These are phyloP conservation scores for Lipophrys pholis DNA, from an alignment of 2,113 vertebrate genomes.

Conservation along the genomic window DNA sequence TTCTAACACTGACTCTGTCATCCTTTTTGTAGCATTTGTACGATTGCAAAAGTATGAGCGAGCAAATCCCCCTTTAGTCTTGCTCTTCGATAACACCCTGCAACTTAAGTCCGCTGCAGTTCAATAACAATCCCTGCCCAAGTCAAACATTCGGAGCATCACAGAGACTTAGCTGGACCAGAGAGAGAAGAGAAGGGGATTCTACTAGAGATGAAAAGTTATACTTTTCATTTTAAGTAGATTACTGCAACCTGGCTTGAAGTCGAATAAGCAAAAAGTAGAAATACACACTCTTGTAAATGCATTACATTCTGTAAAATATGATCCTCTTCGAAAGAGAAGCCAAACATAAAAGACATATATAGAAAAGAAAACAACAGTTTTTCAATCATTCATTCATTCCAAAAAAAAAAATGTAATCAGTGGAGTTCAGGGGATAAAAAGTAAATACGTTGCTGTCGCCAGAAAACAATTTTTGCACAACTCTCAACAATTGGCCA, in stretches of 20 bases:
- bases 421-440: no score
- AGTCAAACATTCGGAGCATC: constrained; percentile 25
- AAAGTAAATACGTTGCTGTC: no score
- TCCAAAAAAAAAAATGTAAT: no score
- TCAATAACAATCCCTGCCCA: constrained; percentile 26
- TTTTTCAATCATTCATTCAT: no score
- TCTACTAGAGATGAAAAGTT: constrained; percentile 1
- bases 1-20: background rate
- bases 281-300: background rate
- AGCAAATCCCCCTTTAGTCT: constrained; percentile 18
- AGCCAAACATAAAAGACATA: no score
- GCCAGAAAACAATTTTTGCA: no score
- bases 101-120: constrained; percentile 10
- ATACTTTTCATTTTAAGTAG: background rate
- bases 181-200: constrained; percentile 15
- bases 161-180: constrained; percentile 2
- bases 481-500: no score
- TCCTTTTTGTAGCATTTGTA: background rate
- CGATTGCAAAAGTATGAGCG: constrained; percentile 16
- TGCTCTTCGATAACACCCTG: constrained; percentile 34
- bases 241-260: background rate
- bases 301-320: no score
- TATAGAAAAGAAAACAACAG: no score
- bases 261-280: background rate
- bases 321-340: no score